Conservation (phyloP, 2,888 invertebrate species). For the Eledona agricola region DNA sequence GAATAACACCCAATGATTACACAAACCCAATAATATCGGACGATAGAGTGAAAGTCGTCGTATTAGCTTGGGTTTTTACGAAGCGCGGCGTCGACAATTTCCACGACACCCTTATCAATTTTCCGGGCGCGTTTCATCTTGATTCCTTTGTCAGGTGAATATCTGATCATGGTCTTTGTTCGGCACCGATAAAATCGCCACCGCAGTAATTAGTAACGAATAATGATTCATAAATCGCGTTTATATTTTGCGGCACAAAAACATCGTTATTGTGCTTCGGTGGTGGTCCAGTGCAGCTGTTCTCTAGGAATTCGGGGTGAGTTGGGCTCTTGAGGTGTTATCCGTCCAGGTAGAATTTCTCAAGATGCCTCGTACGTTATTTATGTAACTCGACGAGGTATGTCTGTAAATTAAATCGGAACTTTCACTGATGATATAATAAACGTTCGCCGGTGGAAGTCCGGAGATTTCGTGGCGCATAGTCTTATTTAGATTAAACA, state of each 20-base stretch:
- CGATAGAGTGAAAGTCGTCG: too few relatives aligned
- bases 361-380: slow-evolving; percentile 16
- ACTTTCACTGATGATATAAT: slow-evolving; percentile 38
- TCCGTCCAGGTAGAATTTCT: slow-evolving; percentile 25
- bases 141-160: too few relatives aligned
- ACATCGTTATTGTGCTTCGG: slow-evolving; percentile 4
- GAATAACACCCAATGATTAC: too few relatives aligned
- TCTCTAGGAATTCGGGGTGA: slow-evolving; percentile 25
- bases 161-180: too few relatives aligned
- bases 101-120: too few relatives aligned
- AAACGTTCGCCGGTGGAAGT: slow-evolving; percentile 28
- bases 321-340: slow-evolving; percentile 22
- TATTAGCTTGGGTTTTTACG: too few relatives aligned
- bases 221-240: slow-evolving; percentile 10
- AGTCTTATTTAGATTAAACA: slow-evolving; percentile 21
- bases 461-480: slow-evolving; percentile 22
- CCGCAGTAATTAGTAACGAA: slow-evolving; percentile 11
- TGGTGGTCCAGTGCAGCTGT: slow-evolving; percentile 14
- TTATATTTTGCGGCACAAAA: slow-evolving; percentile 10
- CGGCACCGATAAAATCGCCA: slow-evolving; percentile 17
- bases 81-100: too few relatives aligned
- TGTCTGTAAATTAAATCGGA: slow-evolving; percentile 24
- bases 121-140: too few relatives aligned
- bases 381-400: slow-evolving; percentile 20
- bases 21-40: too few relatives aligned